Evolutionary conservation across 1,140 invertebrate species (phyloP), one percentile per base, ranked within the genome.

Genomic region (Halictus rubicundus): DNA sequence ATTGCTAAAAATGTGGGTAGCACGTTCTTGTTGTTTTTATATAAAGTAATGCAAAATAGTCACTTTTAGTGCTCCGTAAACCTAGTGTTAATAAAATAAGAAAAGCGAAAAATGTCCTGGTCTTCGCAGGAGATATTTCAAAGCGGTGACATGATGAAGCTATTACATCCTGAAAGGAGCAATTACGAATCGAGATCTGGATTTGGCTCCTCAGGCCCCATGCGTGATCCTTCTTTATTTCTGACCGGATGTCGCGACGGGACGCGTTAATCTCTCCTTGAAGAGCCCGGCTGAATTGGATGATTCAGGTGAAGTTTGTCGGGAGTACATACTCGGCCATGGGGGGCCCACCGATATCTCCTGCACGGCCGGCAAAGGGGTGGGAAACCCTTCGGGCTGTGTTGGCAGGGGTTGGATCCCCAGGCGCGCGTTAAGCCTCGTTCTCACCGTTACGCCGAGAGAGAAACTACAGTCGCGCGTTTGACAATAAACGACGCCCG

Each of bases 251-350:
- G 80, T 68, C 68, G 57, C 83, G 63, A 82, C 71, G 71, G 75
- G 83, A 80, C 83, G 83, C 71, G 84, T 86, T 86, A 86, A 86
- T 86, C 84, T 85, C 83, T 82, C 73, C 64, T 85, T 85, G 59
- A 82, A 85, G 84, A 75, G 80, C 68, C 52, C 73, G 52, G 72
- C 46, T 85, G 83, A 86, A 86, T 86, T 85, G 84, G 80, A 86
- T 82, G 84, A 86, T 86, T 86, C 84, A 77, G 83, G 84, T 85
- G 80, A 85, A 86, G 84, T 80, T 85, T 82, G 76, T 71, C n/a
- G 76, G 80, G 80, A 75, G 68, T 82, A 78, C 68, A 78, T 73
- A 73, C 66, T 75, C 83, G 46, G 60, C 57, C 61, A 25, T 14
- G 69, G 63, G 49, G 8, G 6, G n/a, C 21, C 54, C 68, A 60